phyloP scores from a whole-genome alignment of 2,888 invertebrate genomes.

The Caenorhabditis panamensis region DNA sequence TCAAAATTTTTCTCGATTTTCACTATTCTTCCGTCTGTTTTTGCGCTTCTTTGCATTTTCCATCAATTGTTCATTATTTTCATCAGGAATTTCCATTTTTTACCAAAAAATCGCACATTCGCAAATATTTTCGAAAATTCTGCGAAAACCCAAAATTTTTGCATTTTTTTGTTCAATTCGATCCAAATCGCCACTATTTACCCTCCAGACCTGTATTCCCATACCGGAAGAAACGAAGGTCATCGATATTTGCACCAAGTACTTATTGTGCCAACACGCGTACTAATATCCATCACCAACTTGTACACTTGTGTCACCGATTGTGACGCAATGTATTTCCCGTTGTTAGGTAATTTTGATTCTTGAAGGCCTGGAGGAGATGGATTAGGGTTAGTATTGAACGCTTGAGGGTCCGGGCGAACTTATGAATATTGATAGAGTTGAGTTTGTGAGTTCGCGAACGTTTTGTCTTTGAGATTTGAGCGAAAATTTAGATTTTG shows the following conservation, averaged over 20 bases:
- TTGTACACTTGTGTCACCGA: conserved; percentile 7
- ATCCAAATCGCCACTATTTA: neutral
- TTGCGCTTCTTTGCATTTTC: no score
- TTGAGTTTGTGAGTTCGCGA: no score
- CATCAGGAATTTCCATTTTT: neutral
- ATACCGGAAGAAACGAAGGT: conserved; percentile 9
- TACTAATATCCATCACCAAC: conserved; percentile 18
- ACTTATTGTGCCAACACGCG: conserved; percentile 52
- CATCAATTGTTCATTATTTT: no score
- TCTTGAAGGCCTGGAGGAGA: no score
- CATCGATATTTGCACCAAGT: conserved; percentile 21
- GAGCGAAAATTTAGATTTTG: no score
- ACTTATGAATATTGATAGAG: no score
- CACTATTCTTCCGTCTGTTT: no score
- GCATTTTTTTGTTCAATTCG: neutral
- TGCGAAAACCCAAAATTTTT: neutral
- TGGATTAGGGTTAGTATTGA: neutral
- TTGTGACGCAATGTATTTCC: conserved; percentile 50
- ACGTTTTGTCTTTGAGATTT: no score
- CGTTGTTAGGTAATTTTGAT: conserved; percentile 5
- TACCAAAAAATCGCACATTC: neutral
- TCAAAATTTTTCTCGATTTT: no score
- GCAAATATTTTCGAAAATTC: no score
- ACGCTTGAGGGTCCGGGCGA: no score
- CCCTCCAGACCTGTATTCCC: neutral